Conservation (phyloP, 2,113 vertebrate species). For the Onychostruthus taczanowskii region DNA sequence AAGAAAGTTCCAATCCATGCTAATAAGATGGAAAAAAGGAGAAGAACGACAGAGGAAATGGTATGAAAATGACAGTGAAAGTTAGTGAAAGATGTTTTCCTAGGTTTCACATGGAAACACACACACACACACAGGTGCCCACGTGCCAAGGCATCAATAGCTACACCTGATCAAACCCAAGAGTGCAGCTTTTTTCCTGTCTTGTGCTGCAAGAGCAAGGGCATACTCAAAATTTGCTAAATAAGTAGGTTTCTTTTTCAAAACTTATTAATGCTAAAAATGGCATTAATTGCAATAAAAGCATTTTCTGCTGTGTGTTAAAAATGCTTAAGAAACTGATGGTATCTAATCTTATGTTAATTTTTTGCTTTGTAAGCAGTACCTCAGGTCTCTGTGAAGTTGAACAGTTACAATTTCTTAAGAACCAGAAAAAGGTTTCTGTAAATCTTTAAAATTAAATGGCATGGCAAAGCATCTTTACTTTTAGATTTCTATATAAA, state of each 20-base stretch:
- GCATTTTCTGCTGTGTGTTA: neutral
- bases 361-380: neutral
- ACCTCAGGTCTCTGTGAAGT: neutral
- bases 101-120: neutral
- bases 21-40: neutral
- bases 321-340: neutral
- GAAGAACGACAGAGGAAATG: neutral
- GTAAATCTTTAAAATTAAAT: neutral
- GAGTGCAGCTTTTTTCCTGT: neutral
- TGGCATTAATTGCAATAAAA: neutral
- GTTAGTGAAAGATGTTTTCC: neutral
- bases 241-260: neutral
- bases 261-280: neutral
- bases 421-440: neutral
- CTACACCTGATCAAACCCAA: neutral
- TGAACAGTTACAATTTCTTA: neutral
- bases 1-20: neutral
- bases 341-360: neutral
- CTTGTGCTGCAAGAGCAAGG: neutral
- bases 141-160: neutral
- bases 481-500: neutral
- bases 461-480: neutral
- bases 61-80: neutral
- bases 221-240: neutral
- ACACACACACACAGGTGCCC: neutral